These are phyloP conservation scores for Eidolon helvum DNA, from an alignment of 2,113 vertebrate species.

Conservation along the genomic window DNA sequence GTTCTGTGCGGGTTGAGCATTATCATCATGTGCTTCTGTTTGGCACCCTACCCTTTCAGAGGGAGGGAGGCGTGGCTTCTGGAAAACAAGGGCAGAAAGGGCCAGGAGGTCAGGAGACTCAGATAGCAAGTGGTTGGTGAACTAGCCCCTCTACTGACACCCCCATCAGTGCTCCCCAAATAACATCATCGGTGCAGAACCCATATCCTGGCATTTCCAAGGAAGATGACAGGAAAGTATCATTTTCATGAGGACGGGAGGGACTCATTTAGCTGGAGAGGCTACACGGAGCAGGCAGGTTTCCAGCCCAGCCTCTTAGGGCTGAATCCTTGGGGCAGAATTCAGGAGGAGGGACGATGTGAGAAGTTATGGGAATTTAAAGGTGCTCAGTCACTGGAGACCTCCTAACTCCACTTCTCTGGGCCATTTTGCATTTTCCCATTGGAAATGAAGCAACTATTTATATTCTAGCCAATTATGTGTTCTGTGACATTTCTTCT, in stretches of 20 bases:
- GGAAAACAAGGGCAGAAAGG: neutral
- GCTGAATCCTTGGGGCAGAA: neutral
- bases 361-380: neutral
- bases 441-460: neutral
- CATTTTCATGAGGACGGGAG: neutral
- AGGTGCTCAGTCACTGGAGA: neutral
- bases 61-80: neutral
- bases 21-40: neutral
- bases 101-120: neutral
- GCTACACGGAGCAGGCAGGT: neutral
- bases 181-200: neutral
- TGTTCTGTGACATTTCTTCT: neutral
- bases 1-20: constrained; percentile 56
- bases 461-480: neutral
- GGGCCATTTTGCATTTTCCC: neutral
- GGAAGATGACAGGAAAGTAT: neutral
- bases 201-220: neutral
- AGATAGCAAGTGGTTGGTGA: neutral
- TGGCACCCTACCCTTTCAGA: neutral
- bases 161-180: neutral
- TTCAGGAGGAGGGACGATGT: neutral
- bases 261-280: neutral
- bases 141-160: neutral
- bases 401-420: neutral
- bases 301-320: neutral